Evolutionary conservation across 2,113 vertebrate genomes (phyloP).

Genomic region (Saccopteryx bilineata): DNA sequence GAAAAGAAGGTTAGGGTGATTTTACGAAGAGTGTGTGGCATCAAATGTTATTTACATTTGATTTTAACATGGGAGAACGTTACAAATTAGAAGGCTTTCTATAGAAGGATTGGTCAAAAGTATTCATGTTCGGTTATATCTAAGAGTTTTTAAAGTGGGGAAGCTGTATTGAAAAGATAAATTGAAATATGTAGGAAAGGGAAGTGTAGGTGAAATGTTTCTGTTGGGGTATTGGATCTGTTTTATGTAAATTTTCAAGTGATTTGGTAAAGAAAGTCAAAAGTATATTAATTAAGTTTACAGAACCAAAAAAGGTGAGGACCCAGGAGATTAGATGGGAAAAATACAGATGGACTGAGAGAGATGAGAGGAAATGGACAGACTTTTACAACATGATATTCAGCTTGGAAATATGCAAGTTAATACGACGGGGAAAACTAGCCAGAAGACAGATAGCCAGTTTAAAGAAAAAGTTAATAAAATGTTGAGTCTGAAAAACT

Average conservation of each 20-base stretch:
- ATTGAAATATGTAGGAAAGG: constrained; percentile 66
- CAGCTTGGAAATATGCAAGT: constrained; percentile 26
- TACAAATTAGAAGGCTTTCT: not conserved
- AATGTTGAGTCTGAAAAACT: constrained; percentile 75
- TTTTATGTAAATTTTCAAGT: constrained; percentile 72
- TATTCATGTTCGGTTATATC: not conserved
- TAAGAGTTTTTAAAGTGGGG: not conserved
- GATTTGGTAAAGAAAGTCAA: constrained; percentile 60
- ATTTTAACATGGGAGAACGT: not conserved
- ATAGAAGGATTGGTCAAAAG: not conserved
- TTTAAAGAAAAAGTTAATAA: constrained; percentile 76
- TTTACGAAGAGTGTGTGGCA: not conserved
- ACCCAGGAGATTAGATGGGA: constrained; percentile 66
- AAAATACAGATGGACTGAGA: constrained; percentile 75
- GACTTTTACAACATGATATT: constrained; percentile 60
- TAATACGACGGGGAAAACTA: constrained; percentile 55
- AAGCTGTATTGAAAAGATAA: constrained; percentile 59
- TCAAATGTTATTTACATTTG: constrained; percentile 3
- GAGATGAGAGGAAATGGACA: constrained; percentile 66
- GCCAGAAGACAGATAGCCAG: constrained; percentile 64
- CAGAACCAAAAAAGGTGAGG: constrained; percentile 57
- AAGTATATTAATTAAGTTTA: constrained; percentile 79
- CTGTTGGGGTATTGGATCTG: constrained; percentile 65
- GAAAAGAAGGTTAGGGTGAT: not conserved
- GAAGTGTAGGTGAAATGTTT: constrained; percentile 64